These are phyloP conservation scores for Piscicola geometra DNA, from an alignment of 2,888 invertebrate genomes.

Conservation along the genomic window DNA sequence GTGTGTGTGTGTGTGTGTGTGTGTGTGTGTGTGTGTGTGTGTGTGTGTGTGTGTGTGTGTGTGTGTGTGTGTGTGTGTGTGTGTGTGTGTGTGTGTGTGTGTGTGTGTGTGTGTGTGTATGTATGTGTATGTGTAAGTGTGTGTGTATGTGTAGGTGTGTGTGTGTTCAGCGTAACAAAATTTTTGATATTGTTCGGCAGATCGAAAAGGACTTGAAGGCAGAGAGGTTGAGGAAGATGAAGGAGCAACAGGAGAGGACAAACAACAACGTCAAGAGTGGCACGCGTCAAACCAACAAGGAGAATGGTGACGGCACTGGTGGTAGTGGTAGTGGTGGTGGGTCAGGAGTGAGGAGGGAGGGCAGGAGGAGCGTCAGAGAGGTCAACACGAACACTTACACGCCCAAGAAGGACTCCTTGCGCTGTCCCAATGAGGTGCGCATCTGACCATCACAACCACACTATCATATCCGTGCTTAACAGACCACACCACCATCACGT, in stretches of 20 bases:
- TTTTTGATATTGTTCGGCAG: too few species aligned
- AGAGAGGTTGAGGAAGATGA: too few species aligned
- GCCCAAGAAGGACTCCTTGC: neutral
- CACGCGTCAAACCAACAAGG: too few species aligned
- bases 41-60: conserved; percentile 11
- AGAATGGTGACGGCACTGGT: too few species aligned
- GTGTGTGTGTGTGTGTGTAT: conserved; percentile 25
- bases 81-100: conserved; percentile 19
- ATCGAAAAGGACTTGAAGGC: too few species aligned
- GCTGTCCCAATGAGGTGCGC: too few species aligned
- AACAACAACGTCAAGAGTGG: too few species aligned
- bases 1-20: conserved; percentile 19
- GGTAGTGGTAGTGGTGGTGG: too few species aligned
- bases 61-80: conserved; percentile 14
- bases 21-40: conserved; percentile 16
- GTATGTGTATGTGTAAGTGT: conserved; percentile 12
- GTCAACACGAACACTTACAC: neutral
- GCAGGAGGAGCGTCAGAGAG: neutral
- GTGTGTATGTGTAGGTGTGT: neutral
- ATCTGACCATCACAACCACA: too few species aligned
- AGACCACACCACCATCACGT: too few species aligned
- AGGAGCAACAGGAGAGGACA: too few species aligned
- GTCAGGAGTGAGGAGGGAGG: neutral
- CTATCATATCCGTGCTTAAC: neutral
- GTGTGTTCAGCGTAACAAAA: too few species aligned